Percentiles rank a stretch among this genome's conserved stretches.
These are phyloP conservation scores for Morphnarchus princeps DNA, from an alignment of 2,113 vertebrate genomes.

Conservation along the genomic window DNA sequence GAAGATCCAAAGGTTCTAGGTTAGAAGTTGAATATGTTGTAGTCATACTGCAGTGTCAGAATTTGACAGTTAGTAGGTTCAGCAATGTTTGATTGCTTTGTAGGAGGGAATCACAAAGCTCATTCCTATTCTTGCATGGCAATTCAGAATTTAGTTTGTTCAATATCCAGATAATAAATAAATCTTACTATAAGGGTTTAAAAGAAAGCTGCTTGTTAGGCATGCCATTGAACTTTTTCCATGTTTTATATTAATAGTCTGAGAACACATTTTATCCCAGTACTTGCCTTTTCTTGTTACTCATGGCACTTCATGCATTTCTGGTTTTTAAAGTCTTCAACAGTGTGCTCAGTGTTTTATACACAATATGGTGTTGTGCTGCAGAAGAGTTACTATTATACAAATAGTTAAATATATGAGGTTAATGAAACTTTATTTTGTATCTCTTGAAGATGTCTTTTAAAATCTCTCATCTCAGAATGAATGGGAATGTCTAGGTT, in stretches of 20 bases:
- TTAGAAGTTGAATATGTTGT: background rate
- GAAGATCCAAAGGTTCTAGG: background rate
- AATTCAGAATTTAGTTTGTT: background rate
- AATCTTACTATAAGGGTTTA: background rate
- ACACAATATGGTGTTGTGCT: background rate
- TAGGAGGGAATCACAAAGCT: background rate
- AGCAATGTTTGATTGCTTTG: background rate
- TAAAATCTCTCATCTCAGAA: background rate
- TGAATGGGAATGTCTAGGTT: background rate
- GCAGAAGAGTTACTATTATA: background rate
- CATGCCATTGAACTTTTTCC: background rate
- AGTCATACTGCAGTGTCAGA: background rate
- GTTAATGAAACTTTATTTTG: background rate
- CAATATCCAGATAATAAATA: background rate
- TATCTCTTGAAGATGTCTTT: background rate
- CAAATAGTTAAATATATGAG: background rate
- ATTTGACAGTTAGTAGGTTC: background rate
- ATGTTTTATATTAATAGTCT: background rate
- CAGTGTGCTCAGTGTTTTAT: background rate
- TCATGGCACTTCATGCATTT: background rate
- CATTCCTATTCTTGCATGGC: background rate
- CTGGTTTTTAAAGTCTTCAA: background rate
- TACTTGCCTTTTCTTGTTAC: background rate
- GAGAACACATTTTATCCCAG: background rate
- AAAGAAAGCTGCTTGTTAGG: background rate